Evolutionary conservation across 2,797 vertebrate genomes (phyloP).

Genomic region (Gymnodraco acuticeps): DNA sequence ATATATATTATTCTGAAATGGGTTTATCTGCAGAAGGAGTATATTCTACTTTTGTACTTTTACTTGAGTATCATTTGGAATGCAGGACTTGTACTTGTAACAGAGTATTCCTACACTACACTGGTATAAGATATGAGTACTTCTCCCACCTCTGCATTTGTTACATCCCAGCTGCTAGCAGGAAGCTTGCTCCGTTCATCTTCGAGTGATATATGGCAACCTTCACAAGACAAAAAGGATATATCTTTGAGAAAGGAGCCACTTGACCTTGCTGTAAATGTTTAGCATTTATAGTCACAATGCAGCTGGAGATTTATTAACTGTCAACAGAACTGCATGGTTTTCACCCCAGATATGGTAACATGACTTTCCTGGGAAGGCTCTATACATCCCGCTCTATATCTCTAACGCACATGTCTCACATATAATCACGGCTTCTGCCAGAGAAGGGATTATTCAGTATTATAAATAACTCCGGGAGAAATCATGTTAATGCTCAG

Average conservation of each 20-base stretch:
- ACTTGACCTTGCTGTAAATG: constrained; percentile 63
- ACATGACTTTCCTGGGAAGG: constrained; percentile 18
- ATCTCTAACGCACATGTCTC: constrained; percentile 1
- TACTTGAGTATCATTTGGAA: no score
- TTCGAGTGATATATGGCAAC: constrained; percentile 57
- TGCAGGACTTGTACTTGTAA: no score
- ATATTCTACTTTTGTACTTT: no score
- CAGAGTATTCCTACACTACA: no score
- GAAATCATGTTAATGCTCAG: neutral
- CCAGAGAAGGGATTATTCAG: constrained; percentile 2
- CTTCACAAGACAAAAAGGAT: constrained; percentile 68
- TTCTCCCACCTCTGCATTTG: constrained; percentile 5
- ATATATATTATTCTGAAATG: no score
- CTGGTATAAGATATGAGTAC: no score
- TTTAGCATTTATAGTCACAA: constrained; percentile 64
- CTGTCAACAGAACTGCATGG: constrained; percentile 44
- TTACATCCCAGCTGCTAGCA: constrained; percentile 29
- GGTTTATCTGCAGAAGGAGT: no score
- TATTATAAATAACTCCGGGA: constrained; percentile 8
- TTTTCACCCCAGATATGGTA: constrained; percentile 45
- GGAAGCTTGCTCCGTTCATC: constrained; percentile 51
- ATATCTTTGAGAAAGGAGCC: constrained; percentile 66
- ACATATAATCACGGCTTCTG: neutral
- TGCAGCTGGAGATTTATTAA: constrained; percentile 67
- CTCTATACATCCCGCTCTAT: neutral